A percentile compares a stretch with the other conserved stretches of the same genome.
phyloP scores from a whole-genome alignment of 2,888 invertebrate species.

The Yponomeuta malinellus region DNA sequence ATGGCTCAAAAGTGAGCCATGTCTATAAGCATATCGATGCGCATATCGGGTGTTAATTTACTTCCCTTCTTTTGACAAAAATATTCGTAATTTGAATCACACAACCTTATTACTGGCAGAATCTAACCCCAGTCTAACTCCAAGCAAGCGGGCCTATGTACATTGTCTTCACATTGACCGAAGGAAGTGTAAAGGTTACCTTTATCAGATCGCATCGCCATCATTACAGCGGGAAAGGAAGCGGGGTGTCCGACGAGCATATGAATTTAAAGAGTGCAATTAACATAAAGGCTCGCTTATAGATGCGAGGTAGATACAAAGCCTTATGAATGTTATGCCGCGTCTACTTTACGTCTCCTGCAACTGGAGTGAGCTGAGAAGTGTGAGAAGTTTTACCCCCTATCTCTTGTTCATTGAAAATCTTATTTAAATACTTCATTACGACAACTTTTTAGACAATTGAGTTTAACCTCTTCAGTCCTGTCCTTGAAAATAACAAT shows the following conservation, averaged over 20 bases:
- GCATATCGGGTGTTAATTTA: too few relatives aligned
- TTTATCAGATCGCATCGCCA: constrained; percentile 68
- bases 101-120: too few relatives aligned
- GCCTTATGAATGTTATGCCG: constrained; percentile 55
- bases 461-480: too few relatives aligned
- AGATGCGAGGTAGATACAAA: constrained; percentile 36
- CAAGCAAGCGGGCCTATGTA: constrained; percentile 24
- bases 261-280: constrained; percentile 65
- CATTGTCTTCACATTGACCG: constrained; percentile 33
- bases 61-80: too few relatives aligned
- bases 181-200: constrained; percentile 70
- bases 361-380: not conserved
- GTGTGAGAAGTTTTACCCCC: not conserved
- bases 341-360: constrained; percentile 4
- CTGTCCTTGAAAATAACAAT: too few relatives aligned
- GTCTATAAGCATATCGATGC: too few relatives aligned
- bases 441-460: too few relatives aligned
- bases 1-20: too few relatives aligned
- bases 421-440: too few relatives aligned
- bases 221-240: constrained; percentile 61
- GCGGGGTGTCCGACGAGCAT: constrained; percentile 53
- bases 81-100: too few relatives aligned
- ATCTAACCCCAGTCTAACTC: constrained; percentile 22
- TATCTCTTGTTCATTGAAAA: too few relatives aligned
- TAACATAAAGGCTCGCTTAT: constrained; percentile 53